Conservation (phyloP, 2,888 invertebrate species). For the Xylocampa areola region DNA sequence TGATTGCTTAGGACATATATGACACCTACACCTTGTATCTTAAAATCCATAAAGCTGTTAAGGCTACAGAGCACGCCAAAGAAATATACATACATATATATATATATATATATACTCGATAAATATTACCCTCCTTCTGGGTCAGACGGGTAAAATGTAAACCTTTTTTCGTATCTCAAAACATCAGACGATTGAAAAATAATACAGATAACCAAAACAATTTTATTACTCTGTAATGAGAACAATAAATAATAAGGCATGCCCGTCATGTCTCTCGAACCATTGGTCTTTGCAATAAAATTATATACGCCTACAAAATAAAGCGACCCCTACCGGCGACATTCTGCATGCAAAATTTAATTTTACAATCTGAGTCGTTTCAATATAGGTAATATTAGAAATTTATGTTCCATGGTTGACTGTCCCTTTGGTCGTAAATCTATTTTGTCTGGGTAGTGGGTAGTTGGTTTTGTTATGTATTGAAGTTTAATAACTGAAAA, state of each 20-base stretch:
- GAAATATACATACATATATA: no score
- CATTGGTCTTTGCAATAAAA: slow-evolving; percentile 88
- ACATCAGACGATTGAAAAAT: no score
- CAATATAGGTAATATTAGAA: slow-evolving; percentile 89
- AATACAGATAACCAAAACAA: slow-evolving; percentile 7
- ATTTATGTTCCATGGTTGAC: slow-evolving; percentile 86
- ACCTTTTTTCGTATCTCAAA: no score
- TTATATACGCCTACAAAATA: slow-evolving; percentile 90
- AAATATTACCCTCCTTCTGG: no score
- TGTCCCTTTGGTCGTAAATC: slow-evolving; percentile 80
- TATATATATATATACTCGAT: no score
- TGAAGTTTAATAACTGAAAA: background rate
- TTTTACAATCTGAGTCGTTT: slow-evolving; percentile 86
- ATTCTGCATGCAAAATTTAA: slow-evolving; percentile 89
- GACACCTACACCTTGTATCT: no score
- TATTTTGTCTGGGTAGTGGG: slow-evolving; percentile 50
- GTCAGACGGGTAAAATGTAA: no score
- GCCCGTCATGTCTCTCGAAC: slow-evolving; percentile 83
- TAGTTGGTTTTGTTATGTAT: slow-evolving; percentile 49
- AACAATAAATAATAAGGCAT: slow-evolving; percentile 75
- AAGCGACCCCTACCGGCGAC: slow-evolving; percentile 77
- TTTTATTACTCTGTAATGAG: slow-evolving; percentile 37
- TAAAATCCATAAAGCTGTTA: no score
- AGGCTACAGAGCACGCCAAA: no score
- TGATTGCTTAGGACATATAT: no score